Evolutionary conservation across 2,888 invertebrate species (phyloP).

Genomic region (Brachyptera risi): DNA sequence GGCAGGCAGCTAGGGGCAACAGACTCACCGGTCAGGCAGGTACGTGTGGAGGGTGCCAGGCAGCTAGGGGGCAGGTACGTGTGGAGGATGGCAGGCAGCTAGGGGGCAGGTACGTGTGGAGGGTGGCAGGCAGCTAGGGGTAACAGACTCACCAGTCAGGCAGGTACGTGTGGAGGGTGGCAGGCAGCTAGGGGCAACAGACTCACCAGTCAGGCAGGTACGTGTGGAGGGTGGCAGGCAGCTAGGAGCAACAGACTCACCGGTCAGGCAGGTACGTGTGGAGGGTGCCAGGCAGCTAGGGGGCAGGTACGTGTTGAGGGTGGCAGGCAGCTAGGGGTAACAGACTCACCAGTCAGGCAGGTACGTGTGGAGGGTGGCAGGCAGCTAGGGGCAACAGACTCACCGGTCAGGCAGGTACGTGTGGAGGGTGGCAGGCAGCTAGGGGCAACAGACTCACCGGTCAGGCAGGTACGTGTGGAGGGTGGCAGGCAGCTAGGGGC

Average conservation of each 20-base stretch:
- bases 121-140: too few species aligned
- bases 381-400: too few species aligned
- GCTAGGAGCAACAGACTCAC: too few species aligned
- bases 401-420: slow-evolving; percentile 72
- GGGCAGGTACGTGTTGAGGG: slow-evolving; percentile 89
- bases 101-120: slow-evolving; percentile 91
- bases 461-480: slow-evolving; percentile 87
- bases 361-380: slow-evolving; percentile 89
- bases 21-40: slow-evolving; percentile 58
- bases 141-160: slow-evolving; percentile 55
- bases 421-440: slow-evolving; percentile 88
- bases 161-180: slow-evolving; percentile 85
- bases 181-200: too few species aligned
- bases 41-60: slow-evolving; percentile 78
- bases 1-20: too few species aligned
- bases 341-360: slow-evolving; percentile 58
- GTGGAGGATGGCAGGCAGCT: slow-evolving; percentile 80
- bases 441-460: slow-evolving; percentile 31
- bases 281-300: slow-evolving; percentile 62
- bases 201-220: slow-evolving; percentile 65
- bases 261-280: slow-evolving; percentile 82
- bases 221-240: slow-evolving; percentile 87
- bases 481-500: too few species aligned
- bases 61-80: slow-evolving; percentile 86
- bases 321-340: too few species aligned